Percentiles rank a stretch among this genome's conserved stretches.
phyloP scores from a whole-genome alignment of 1,140 invertebrate species.

The Drosophila watanabei region DNA sequence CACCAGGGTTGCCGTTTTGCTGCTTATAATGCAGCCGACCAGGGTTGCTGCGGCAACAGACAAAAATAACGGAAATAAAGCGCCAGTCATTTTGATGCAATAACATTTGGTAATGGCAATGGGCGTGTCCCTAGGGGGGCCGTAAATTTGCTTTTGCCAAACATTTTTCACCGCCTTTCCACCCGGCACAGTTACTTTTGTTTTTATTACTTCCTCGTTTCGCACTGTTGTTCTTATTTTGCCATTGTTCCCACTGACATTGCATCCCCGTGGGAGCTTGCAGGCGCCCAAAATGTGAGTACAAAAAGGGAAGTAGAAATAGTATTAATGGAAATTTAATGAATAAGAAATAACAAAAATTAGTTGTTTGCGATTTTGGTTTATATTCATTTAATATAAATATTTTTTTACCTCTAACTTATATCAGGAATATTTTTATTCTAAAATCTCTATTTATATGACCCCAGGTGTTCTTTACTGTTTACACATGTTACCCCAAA shows the following conservation, averaged over 20 bases:
- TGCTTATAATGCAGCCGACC: not conserved
- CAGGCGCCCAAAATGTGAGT: conserved; percentile 55
- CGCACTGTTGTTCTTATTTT: conserved; percentile 55
- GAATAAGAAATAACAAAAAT: not conserved
- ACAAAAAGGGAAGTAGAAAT: conserved; percentile 8
- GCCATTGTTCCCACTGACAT: conserved; percentile 66
- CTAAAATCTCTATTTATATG: not conserved
- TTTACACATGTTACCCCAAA: conserved; percentile 56
- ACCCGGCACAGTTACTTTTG: conserved; percentile 15
- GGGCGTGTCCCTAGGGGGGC: conserved; percentile 33
- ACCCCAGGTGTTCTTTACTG: not conserved
- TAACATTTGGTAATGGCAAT: conserved; percentile 73
- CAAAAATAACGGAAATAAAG: conserved; percentile 29
- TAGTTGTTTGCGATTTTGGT: not conserved
- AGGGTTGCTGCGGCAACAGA: conserved; percentile 54
- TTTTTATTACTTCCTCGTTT: conserved; percentile 55
- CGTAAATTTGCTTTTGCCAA: conserved; percentile 75
- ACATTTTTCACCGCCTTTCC: conserved; percentile 56
- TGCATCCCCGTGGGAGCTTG: conserved; percentile 77
- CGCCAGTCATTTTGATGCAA: conserved; percentile 51
- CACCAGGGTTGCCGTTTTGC: conserved; percentile 17
- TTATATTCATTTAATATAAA: too few relatives aligned
- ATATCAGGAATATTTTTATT: not conserved
- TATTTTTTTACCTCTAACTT: too few relatives aligned
- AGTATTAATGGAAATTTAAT: not conserved